Evolutionary conservation across 2,888 invertebrate species (phyloP).

Genomic region (Xestia rhomboidea): DNA sequence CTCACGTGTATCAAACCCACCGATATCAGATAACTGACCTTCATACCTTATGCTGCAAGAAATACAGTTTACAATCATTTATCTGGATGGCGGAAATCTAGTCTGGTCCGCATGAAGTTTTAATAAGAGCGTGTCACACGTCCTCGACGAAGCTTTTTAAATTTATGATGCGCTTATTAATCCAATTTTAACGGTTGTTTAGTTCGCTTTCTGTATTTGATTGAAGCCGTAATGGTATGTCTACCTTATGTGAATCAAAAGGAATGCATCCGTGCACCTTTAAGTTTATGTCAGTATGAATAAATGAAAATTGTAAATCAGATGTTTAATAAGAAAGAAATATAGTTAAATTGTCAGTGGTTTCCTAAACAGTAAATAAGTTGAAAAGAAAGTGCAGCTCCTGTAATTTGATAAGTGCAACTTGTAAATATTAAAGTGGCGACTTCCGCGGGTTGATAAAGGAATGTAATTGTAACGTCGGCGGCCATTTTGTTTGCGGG

Average conservation of each 20-base stretch:
- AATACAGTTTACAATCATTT: slow-evolving; percentile 54
- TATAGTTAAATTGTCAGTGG: slow-evolving; percentile 9
- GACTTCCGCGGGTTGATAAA: slow-evolving; percentile 81
- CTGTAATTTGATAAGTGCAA: slow-evolving; percentile 69
- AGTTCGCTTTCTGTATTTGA: slow-evolving; percentile 63
- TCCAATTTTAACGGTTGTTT: slow-evolving; percentile 73
- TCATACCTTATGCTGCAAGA: slow-evolving; percentile 18
- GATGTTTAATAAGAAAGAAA: background rate
- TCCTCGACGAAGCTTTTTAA: slow-evolving; percentile 72
- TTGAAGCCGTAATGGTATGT: slow-evolving; percentile 48
- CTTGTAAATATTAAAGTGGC: slow-evolving; percentile 76
- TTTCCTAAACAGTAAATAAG: slow-evolving; percentile 24
- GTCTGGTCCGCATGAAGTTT: slow-evolving; percentile 71
- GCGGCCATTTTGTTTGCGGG: slow-evolving; percentile 89
- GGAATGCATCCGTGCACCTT: slow-evolving; percentile 10
- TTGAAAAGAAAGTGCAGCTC: slow-evolving; percentile 44
- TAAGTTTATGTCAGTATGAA: background rate
- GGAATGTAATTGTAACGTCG: slow-evolving; percentile 85
- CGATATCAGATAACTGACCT: slow-evolving; percentile 14
- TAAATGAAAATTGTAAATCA: background rate
- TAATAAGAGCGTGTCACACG: slow-evolving; percentile 78
- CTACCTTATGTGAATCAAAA: slow-evolving; percentile 22
- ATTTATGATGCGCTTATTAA: slow-evolving; percentile 75
- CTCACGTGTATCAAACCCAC: slow-evolving; percentile 37
- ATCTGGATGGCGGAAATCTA: slow-evolving; percentile 29